Base-by-base conservation (phyloP, 2,113 vertebrate genomes). In the Neogobius melanostomus region DNA sequence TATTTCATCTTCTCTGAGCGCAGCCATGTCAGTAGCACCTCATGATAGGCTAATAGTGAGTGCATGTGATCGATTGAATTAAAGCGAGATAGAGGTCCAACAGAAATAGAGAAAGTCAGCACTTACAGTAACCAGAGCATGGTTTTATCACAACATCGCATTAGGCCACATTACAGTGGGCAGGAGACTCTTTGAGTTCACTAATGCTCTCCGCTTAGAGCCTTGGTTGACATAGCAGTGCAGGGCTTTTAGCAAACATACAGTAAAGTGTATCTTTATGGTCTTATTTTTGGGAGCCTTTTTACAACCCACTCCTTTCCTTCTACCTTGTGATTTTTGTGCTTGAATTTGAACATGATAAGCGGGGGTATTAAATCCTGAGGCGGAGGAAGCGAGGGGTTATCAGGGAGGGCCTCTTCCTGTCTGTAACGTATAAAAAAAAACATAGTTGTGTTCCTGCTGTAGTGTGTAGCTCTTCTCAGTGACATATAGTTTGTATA, bases 371-470 rank as follows among this genome's bases (percentile, higher is more conserved):
- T 88, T 76, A 79, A 83, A 76, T 64, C 81, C 76, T 11, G 80
- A 66, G 75, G 70, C 68, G 49, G 73, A 83, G 88, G 89, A 90
- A 90, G 85, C 76, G 59, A 12, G 47, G 80, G 69, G 72, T 89
- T 87, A 88, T 87, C 82, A 77, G 84, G 87, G 85, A 85, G 81
- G 73, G 82, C 83, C 82, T 80, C 21, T 42, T 89, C 88, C 88
- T 61, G 77, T 76, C 69, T 79, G 72, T 83, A 87, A 85, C 3
- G 28, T 36, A 5, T 36, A 36, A 8, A 47, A 7, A 47, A 8
- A 47, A 7, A 47, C 46, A 47, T 47, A 8, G 7, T 47, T 7
- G 66, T 50, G 43, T 74, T 68, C 45, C 16, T 15, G 21, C 63
- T 12, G 49, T 43, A 67, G 43, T 48, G 10, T 73, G 61, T 72